A percentile compares a stretch with the other conserved stretches of the same genome.
phyloP scores from a whole-genome alignment of 2,888 invertebrate genomes.

The Drosophila bunnanda region DNA sequence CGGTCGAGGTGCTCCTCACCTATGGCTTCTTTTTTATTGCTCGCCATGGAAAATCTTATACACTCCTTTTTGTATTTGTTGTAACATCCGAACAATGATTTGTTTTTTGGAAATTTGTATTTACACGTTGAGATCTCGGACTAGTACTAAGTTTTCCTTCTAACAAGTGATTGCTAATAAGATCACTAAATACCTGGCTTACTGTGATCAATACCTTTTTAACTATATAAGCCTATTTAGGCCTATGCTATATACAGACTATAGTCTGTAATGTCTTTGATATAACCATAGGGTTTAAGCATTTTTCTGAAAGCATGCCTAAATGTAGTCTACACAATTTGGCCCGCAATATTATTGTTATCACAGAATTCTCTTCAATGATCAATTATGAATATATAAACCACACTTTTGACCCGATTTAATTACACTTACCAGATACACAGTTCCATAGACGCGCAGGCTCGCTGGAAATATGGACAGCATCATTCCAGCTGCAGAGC shows the following conservation, averaged over 20 bases:
- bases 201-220: not conserved
- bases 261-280: too few species aligned
- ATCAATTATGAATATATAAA: not conserved
- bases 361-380: not conserved
- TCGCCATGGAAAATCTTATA: not conserved
- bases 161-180: not conserved
- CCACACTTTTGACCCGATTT: not conserved
- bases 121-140: not conserved
- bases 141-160: not conserved
- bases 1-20: not conserved
- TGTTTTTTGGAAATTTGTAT: too few species aligned
- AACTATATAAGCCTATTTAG: not conserved
- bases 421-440: constrained; percentile 54
- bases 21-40: not conserved
- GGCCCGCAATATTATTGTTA: not conserved
- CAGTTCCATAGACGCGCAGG: constrained; percentile 57
- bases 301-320: not conserved
- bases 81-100: too few species aligned
- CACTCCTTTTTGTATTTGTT: not conserved
- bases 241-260: not conserved
- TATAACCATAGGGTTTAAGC: not conserved
- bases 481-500: constrained; percentile 51
- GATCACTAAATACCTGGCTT: not conserved
- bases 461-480: constrained; percentile 33
- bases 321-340: not conserved